phyloP scores from a whole-genome alignment of 2,113 vertebrate species.

The Nyctereutes procyonoides region DNA sequence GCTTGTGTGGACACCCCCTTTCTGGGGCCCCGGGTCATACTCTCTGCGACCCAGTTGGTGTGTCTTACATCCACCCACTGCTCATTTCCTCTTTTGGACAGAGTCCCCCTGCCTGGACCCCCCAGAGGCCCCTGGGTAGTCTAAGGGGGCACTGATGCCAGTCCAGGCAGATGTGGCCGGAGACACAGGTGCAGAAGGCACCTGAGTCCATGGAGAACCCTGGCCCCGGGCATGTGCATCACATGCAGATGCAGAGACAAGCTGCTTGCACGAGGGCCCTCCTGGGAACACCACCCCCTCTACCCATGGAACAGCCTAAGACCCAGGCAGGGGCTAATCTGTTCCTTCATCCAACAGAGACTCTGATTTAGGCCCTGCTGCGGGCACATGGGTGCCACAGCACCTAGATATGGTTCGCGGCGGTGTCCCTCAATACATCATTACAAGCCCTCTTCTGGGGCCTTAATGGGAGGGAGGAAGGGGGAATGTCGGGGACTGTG shows the following conservation, averaged over 20 bases:
- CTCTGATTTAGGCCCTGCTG: not conserved
- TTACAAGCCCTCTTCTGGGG: accelerated
- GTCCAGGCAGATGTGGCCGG: not conserved
- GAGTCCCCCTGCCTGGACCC: not conserved
- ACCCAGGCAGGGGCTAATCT: accelerated
- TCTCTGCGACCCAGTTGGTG: not conserved
- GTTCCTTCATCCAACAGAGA: not conserved
- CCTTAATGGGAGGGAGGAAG: too few species aligned
- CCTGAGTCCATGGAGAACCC: too few species aligned
- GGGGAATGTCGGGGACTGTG: not conserved
- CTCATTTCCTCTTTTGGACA: not conserved
- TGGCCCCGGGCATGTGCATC: accelerated
- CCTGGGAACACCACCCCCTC: not conserved
- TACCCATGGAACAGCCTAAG: accelerated
- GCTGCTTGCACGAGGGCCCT: not conserved
- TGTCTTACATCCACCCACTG: too few species aligned
- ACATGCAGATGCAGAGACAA: too few species aligned
- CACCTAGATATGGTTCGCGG: accelerated
- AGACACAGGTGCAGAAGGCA: not conserved
- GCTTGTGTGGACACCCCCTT: too few species aligned
- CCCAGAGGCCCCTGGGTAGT: not conserved
- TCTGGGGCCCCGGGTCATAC: too few species aligned
- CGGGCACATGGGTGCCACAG: not conserved
- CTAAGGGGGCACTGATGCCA: not conserved
- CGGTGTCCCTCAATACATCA: accelerated